A percentile compares a stretch with the other conserved stretches of the same genome.
These are phyloP conservation scores for Tiliacea citrago DNA, from an alignment of 2,888 invertebrate species.

Conservation along the genomic window DNA sequence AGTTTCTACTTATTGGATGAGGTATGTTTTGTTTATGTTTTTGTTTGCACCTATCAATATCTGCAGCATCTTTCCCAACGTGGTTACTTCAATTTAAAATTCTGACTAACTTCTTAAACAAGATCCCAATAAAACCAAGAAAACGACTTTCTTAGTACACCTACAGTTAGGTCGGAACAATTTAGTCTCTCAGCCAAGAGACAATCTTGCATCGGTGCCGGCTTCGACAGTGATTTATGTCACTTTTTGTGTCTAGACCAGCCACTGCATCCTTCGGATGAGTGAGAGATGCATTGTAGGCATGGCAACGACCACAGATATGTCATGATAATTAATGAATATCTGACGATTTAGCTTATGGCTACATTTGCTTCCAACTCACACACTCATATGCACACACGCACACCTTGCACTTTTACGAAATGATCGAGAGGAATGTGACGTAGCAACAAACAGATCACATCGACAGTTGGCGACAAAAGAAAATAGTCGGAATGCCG, in stretches of 20 bases:
- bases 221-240: slow-evolving; percentile 81
- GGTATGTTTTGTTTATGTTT: slow-evolving; percentile 63
- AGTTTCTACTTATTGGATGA: not conserved
- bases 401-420: slow-evolving; percentile 75
- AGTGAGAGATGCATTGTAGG: slow-evolving; percentile 72
- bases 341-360: slow-evolving; percentile 62
- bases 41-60: slow-evolving; percentile 55
- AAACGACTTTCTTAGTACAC: slow-evolving; percentile 41
- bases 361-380: slow-evolving; percentile 52
- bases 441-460: slow-evolving; percentile 77
- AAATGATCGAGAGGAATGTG: slow-evolving; percentile 73
- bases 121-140: slow-evolving; percentile 49
- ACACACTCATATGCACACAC: slow-evolving; percentile 63
- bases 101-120: slow-evolving; percentile 13
- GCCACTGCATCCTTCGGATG: slow-evolving; percentile 73
- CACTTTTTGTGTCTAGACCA: slow-evolving; percentile 76
- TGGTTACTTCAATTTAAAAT: slow-evolving; percentile 23
- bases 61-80: slow-evolving; percentile 12
- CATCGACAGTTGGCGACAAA: slow-evolving; percentile 82
- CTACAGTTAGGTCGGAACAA: slow-evolving; percentile 52
- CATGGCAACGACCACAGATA: slow-evolving; percentile 72
- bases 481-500: slow-evolving; percentile 86
- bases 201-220: slow-evolving; percentile 74
- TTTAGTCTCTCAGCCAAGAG: slow-evolving; percentile 72
- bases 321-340: slow-evolving; percentile 72